phyloP scores from a whole-genome alignment of 2,888 invertebrate species.

The Drosophila emarginata region DNA sequence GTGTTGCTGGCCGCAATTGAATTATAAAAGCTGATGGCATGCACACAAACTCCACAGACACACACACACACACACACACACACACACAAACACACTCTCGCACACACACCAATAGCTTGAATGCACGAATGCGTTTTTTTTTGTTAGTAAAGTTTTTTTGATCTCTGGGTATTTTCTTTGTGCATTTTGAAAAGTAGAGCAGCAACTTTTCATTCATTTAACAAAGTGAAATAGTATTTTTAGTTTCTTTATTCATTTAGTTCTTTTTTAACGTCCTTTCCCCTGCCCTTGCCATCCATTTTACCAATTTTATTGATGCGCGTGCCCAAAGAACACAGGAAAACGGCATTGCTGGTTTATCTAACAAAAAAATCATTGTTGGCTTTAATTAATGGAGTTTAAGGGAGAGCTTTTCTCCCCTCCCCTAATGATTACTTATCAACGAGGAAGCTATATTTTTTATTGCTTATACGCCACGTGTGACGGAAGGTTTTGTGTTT shows the following conservation, averaged over 20 bases:
- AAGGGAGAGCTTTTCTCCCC: slow-evolving; percentile 37
- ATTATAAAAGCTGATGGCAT: slow-evolving; percentile 64
- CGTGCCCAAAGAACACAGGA: background rate
- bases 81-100: slow-evolving; percentile 15
- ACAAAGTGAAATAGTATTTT: slow-evolving; percentile 28
- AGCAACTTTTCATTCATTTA: slow-evolving; percentile 25
- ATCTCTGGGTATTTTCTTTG: slow-evolving; percentile 47
- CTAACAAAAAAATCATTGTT: background rate
- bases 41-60: slow-evolving; percentile 30
- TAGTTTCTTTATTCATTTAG: slow-evolving; percentile 11
- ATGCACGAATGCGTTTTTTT: slow-evolving; percentile 53
- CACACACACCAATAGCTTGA: slow-evolving; percentile 23
- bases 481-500: slow-evolving; percentile 10
- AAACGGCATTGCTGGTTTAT: slow-evolving; percentile 6
- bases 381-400: slow-evolving; percentile 42
- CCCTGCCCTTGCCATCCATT: background rate
- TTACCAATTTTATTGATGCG: slow-evolving; percentile 1
- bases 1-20: slow-evolving; percentile 53
- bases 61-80: slow-evolving; percentile 20
- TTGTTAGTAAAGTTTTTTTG: slow-evolving; percentile 10
- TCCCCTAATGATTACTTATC: slow-evolving; percentile 44
- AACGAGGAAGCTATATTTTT: slow-evolving; percentile 32
- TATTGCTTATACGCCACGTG: slow-evolving; percentile 66
- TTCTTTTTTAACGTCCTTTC: background rate
- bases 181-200: slow-evolving; percentile 51